Evolutionary conservation across 2,797 vertebrate genomes (phyloP), one percentile per base, ranked within the genome.

Genomic region (Poecile montanus): DNA sequence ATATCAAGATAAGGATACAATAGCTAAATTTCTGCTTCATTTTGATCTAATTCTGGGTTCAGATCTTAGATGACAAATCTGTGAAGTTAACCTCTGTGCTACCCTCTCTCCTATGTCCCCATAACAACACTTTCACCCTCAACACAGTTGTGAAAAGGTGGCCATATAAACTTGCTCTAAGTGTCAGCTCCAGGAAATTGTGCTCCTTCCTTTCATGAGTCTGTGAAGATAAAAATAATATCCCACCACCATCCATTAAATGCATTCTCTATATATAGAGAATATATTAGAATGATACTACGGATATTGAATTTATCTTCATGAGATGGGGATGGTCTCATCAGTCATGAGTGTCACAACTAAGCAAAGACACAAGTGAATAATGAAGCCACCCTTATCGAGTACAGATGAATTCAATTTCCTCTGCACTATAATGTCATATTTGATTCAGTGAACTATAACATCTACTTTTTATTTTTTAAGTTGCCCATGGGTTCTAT

Each of bases 361-460:
- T 89, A 90, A 95, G 88, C 96, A 96, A 97, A 96, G 95, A 96
- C 51, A 72, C 88, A 95, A 68, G 85, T 96, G 96, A 98, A 96
- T 97, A 97, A 98, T 95, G 95, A 97, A 96, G 91, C 92, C 95
- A 97, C 93, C 88, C 94, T 97, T 97, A 97, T 96, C 73, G 84
- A 94, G 95, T 94, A 91, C 96, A 97, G 96, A 98, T 97, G 96
- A 97, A 97, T 97, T 97, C 97, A 97, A 97, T 97, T 98, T 98
- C 96, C 96, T 97, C 88, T 96, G 94, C 83, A 95, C 96, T 97
- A 91, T 97, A 97, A 97, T 96, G 95, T 97, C 96, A 96, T 97
- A 94, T 97, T 97, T 97, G 97, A 98, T 97, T 97, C 97, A 96
- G 94, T 96, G 95, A 96, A 96, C 95, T 96, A 94, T 94, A 96